Percentiles rank a stretch among this genome's conserved stretches.
Evolutionary conservation across 2,797 vertebrate species (phyloP).

Genomic region (Syndactyla subalaris): DNA sequence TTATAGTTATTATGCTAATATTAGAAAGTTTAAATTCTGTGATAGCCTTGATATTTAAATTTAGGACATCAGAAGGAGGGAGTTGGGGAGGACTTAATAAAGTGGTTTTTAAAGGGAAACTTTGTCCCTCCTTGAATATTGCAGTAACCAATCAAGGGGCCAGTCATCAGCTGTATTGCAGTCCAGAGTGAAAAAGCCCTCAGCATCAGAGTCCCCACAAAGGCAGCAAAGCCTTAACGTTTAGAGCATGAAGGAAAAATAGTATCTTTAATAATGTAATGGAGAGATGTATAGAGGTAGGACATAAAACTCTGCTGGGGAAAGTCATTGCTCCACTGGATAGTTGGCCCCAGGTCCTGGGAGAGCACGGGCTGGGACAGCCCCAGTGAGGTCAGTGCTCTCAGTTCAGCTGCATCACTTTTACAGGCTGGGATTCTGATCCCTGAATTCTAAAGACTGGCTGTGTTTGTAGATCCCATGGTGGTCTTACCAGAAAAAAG

Average conservation of each 20-base stretch:
- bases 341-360: neutral
- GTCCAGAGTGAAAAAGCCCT: neutral
- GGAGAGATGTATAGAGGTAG: neutral
- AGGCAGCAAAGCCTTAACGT: neutral
- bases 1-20: neutral
- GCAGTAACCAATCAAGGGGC: neutral
- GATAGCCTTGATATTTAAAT: slow-evolving; percentile 27
- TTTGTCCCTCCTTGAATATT: neutral
- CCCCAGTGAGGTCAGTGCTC: neutral
- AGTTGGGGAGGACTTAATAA: neutral
- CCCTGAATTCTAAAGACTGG: neutral
- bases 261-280: neutral
- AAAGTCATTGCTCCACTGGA: neutral
- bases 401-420: neutral
- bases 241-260: neutral
- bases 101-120: neutral
- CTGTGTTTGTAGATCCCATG: neutral
- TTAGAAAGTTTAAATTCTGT: neutral
- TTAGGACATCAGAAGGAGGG: neutral
- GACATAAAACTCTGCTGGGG: neutral
- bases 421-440: neutral
- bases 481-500: neutral
- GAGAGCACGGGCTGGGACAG: neutral
- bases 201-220: neutral
- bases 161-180: neutral